Evolutionary conservation across 2,113 vertebrate species (phyloP).

Genomic region (Antennarius striatus): DNA sequence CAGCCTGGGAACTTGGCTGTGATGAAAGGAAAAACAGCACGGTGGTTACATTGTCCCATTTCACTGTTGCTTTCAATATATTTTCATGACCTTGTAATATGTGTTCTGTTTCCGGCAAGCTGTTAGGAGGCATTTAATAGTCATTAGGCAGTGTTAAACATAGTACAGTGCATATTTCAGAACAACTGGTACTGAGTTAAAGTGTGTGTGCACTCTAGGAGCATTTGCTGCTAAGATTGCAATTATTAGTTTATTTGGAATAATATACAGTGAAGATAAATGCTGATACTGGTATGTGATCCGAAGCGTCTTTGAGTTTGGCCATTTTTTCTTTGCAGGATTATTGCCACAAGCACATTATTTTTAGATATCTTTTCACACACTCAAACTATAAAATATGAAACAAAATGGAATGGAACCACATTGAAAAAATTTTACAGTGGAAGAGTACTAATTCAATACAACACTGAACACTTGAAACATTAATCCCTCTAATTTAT

Average conservation of each 20-base stretch:
- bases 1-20: conserved; percentile 29
- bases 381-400: no score
- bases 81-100: conserved; percentile 22
- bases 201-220: not conserved
- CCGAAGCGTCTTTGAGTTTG: no score
- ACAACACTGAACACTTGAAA: not conserved
- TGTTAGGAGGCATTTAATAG: conserved; percentile 29
- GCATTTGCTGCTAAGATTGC: not conserved
- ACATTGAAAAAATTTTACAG: not conserved
- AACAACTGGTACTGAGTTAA: conserved; percentile 1
- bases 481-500: conserved; percentile 7
- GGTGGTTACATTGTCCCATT: conserved; percentile 15
- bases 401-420: no score
- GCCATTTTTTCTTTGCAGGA: no score
- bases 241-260: conserved; percentile 4
- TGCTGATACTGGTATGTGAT: not conserved
- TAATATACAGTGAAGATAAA: not conserved
- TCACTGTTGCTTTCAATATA: conserved; percentile 19
- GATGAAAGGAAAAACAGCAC: conserved; percentile 21
- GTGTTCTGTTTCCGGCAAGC: conserved; percentile 15
- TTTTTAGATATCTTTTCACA: no score
- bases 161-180: conserved; percentile 7
- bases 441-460: not conserved
- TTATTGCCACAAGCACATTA: not conserved
- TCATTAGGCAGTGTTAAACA: conserved; percentile 23